A percentile compares a stretch with the other conserved stretches of the same genome.
Evolutionary conservation across 2,888 invertebrate genomes (phyloP).

Genomic region (Unio pictorum): DNA sequence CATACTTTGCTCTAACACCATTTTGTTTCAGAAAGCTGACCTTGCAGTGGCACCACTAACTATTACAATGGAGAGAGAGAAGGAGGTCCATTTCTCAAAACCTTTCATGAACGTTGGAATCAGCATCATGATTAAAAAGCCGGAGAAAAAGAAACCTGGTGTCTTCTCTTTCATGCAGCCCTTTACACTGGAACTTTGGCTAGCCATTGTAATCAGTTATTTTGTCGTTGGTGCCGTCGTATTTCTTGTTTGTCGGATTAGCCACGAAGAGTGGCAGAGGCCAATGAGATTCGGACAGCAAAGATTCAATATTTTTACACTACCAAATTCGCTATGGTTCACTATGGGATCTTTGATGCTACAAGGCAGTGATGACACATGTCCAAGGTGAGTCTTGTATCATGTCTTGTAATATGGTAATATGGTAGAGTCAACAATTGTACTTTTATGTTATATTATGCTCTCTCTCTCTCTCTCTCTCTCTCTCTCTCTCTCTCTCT

Average conservation of each 20-base stretch:
- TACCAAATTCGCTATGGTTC: slow-evolving; percentile 97
- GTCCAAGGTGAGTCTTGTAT: slow-evolving; percentile 81
- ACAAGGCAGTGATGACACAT: slow-evolving; percentile 92
- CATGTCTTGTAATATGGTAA: neutral
- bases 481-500: no score
- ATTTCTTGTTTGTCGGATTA: slow-evolving; percentile 96
- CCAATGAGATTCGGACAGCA: slow-evolving; percentile 61
- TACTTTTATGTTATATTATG: no score
- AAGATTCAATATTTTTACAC: slow-evolving; percentile 80
- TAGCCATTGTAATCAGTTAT: slow-evolving; percentile 87
- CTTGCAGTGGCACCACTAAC: slow-evolving; percentile 95
- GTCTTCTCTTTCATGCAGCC: slow-evolving; percentile 99
- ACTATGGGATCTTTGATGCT: slow-evolving; percentile 98
- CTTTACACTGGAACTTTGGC: slow-evolving; percentile 97
- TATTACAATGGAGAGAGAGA: slow-evolving; percentile 92
- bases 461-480: no score
- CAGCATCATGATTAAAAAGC: slow-evolving; percentile 94
- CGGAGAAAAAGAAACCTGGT: slow-evolving; percentile 88
- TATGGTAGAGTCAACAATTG: no score
- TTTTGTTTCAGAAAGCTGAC: slow-evolving; percentile 85
- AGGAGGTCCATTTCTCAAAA: slow-evolving; percentile 96
- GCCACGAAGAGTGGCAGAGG: slow-evolving; percentile 94
- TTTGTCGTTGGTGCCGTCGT: slow-evolving; percentile 96
- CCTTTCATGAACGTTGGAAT: slow-evolving; percentile 97
- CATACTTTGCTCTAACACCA: neutral